Evolutionary conservation across 2,888 invertebrate genomes (phyloP).

Genomic region (Plutella xylostella): DNA sequence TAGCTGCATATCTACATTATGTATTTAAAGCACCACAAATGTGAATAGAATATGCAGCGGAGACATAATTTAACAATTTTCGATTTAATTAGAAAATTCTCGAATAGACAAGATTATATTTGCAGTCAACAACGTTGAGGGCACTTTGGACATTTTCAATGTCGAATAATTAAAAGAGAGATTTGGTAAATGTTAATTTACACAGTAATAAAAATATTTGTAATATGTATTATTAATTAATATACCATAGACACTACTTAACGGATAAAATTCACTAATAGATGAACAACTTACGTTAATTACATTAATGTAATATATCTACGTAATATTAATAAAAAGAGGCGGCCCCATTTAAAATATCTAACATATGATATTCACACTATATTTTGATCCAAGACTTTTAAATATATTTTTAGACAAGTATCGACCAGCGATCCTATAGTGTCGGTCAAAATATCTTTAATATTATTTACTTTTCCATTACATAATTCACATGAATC

Average conservation of each 20-base stretch:
- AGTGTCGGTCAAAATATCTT: no score
- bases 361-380: conserved; percentile 21
- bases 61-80: not conserved
- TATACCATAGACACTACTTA: conserved; percentile 46
- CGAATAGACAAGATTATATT: not conserved
- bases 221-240: conserved; percentile 30
- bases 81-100: not conserved
- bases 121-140: conserved; percentile 2
- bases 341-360: conserved; percentile 62
- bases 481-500: no score
- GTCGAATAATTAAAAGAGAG: conserved; percentile 32
- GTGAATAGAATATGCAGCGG: conserved; percentile 1
- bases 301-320: conserved; percentile 37
- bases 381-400: no score
- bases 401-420: no score
- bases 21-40: conserved; percentile 8
- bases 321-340: conserved; percentile 40
- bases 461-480: no score
- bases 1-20: conserved; percentile 1
- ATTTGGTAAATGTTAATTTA: conserved; percentile 57
- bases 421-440: no score
- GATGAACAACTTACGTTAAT: conserved; percentile 36
- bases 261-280: conserved; percentile 51
- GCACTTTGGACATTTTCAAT: conserved; percentile 11
- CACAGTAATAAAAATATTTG: conserved; percentile 29